A percentile compares a stretch with the other conserved stretches of the same genome.
These are phyloP conservation scores for Threskiornis aethiopicus DNA, from an alignment of 2,797 vertebrate genomes.

Conservation along the genomic window DNA sequence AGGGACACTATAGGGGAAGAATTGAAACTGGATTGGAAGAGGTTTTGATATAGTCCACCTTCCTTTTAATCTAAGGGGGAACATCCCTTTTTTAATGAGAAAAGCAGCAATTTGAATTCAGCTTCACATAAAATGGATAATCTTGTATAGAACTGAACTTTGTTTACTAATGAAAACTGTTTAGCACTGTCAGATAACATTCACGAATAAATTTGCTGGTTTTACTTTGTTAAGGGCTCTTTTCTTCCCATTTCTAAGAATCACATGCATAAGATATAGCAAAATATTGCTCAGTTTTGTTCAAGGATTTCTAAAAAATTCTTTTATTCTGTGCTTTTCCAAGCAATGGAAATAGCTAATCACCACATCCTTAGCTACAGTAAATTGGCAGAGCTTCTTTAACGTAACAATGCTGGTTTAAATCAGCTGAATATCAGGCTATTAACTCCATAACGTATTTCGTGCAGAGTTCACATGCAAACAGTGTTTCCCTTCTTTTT, in stretches of 20 bases:
- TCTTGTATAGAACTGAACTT: constrained; percentile 29
- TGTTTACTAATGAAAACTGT: constrained; percentile 20
- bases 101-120: constrained; percentile 32
- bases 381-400: background rate
- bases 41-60: constrained; percentile 32
- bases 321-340: background rate
- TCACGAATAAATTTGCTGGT: constrained; percentile 35
- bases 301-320: constrained; percentile 13
- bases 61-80: constrained; percentile 59
- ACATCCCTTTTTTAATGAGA: constrained; percentile 45
- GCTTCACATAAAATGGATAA: constrained; percentile 12
- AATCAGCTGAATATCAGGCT: background rate
- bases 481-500: background rate
- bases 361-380: background rate
- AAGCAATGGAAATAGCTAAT: constrained; percentile 7
- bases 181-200: background rate
- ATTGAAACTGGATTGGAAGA: background rate
- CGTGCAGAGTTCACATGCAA: background rate
- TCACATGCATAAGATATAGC: background rate
- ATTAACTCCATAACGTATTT: background rate
- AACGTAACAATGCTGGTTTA: background rate
- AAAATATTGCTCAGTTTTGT: constrained; percentile 20
- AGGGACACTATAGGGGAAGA: background rate
- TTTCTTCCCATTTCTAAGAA: constrained; percentile 46
- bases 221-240: constrained; percentile 23